These are phyloP conservation scores for Philypnodon macrostomus DNA, from an alignment of 2,797 vertebrate species.

Conservation along the genomic window DNA sequence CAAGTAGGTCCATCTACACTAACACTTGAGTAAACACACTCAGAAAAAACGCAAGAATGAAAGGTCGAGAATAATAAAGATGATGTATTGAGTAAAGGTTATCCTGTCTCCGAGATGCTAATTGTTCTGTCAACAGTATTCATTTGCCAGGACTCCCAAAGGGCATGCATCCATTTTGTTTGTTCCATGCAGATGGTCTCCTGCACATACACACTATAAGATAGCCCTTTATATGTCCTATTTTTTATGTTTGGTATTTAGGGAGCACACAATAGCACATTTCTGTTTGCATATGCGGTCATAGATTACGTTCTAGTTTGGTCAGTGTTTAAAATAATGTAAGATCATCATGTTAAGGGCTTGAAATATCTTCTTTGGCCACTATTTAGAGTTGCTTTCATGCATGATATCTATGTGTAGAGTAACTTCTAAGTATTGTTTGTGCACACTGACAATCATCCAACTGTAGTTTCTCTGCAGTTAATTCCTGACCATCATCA, in stretches of 20 bases:
- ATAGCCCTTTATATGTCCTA: too few species aligned
- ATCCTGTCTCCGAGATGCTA: conserved; percentile 87
- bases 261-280: too few species aligned
- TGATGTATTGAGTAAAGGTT: conserved; percentile 87
- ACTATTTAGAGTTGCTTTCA: too few species aligned
- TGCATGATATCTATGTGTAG: too few species aligned
- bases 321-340: too few species aligned
- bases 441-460: background rate
- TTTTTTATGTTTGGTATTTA: too few species aligned
- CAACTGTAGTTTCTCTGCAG: background rate
- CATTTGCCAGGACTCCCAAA: conserved; percentile 84
- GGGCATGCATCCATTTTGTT: conserved; percentile 77
- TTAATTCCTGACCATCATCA: conserved; percentile 8
- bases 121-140: conserved; percentile 89
- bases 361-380: too few species aligned
- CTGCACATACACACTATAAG: conserved; percentile 21
- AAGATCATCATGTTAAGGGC: too few species aligned
- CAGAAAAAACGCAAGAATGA: conserved; percentile 54
- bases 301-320: too few species aligned
- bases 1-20: conserved; percentile 1
- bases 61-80: conserved; percentile 83
- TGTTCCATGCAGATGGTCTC: conserved; percentile 66
- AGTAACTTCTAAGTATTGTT: conserved; percentile 6
- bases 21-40: conserved; percentile 9
- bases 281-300: too few species aligned